Conservation (phyloP, 23 tunicate genomes). For the Styela clava region DNA sequence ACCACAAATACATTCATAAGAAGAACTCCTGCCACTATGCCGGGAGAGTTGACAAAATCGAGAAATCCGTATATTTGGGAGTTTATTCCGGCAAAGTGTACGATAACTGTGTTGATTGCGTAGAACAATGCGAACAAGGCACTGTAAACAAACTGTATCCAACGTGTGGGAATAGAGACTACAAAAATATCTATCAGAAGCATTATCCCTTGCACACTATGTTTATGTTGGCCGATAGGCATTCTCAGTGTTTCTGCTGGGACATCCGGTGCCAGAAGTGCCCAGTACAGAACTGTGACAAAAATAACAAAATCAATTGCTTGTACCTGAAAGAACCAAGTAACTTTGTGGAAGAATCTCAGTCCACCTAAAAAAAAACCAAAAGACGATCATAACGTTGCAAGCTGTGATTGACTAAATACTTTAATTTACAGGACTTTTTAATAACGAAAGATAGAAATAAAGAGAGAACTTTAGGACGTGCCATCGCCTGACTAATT, state of each 20-base stretch:
- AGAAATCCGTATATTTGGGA: conserved; percentile 16
- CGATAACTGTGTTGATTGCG: conserved; percentile 5
- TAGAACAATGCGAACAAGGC: background rate
- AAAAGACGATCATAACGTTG: too few species aligned
- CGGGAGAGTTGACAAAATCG: background rate
- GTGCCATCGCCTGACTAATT: too few species aligned
- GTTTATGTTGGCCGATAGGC: conserved; percentile 21
- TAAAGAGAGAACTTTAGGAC: too few species aligned
- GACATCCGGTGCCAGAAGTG: background rate
- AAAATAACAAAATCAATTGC: background rate
- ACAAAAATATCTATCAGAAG: conserved; percentile 20
- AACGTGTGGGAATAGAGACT: conserved; percentile 10
- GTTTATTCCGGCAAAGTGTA: conserved; percentile 18
- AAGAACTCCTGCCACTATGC: conserved; percentile 12
- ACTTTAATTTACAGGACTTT: background rate
- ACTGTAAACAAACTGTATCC: conserved; percentile 18
- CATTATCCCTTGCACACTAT: conserved; percentile 11
- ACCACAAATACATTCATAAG: background rate
- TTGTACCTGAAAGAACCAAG: conserved; percentile 26
- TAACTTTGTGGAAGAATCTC: background rate
- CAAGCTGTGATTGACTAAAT: background rate
- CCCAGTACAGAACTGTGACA: conserved; percentile 10
- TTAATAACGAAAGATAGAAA: background rate
- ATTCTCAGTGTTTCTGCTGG: background rate
- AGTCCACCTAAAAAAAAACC: conserved; percentile 2